Conservation (phyloP, 2,797 vertebrate genomes). For the Paguma larvata region DNA sequence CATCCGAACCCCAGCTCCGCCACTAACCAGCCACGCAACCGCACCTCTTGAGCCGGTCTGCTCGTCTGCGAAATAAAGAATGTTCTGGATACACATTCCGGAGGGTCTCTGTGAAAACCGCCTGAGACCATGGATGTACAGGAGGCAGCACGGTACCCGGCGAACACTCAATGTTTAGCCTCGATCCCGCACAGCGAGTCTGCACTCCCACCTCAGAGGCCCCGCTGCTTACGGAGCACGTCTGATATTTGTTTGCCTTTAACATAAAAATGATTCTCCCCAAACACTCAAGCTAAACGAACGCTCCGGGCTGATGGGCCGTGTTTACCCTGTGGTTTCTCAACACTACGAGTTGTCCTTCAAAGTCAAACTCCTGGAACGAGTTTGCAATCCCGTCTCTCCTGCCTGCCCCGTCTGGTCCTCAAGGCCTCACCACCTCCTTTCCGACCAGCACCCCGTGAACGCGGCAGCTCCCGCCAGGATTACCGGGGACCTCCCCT, state of each 20-base stretch:
- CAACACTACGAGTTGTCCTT: not conserved
- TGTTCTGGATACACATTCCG: not conserved
- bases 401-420: not conserved
- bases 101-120: not conserved
- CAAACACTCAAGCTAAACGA: slow-evolving; percentile 21
- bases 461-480: not conserved
- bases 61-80: not conserved
- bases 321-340: slow-evolving; percentile 1
- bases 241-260: not conserved
- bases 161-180: not conserved
- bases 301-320: not conserved
- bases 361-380: not conserved
- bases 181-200: not conserved
- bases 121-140: not conserved
- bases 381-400: not conserved
- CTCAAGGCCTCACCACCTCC: not conserved
- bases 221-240: not conserved
- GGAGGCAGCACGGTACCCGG: not conserved
- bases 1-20: not conserved
- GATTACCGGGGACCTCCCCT: not conserved
- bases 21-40: not conserved
- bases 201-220: not conserved
- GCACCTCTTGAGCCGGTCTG: not conserved
- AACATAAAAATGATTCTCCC: slow-evolving; percentile 2
- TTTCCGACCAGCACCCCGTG: not conserved